Conservation (phyloP, 92 coral and sea anemone species). For the Zoanthus sansibaricus region DNA sequence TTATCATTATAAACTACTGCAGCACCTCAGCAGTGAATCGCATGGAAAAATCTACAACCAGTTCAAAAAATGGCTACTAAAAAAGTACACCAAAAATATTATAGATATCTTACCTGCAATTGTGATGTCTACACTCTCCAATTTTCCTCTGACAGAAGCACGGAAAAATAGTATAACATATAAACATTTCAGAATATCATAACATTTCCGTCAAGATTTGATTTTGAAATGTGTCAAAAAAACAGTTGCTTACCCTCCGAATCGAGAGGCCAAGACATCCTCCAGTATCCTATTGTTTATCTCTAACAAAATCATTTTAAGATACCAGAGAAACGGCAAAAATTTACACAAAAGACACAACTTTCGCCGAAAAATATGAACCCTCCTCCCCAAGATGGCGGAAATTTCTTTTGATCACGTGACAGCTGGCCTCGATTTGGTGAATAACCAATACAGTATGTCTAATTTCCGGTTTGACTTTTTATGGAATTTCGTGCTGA, state of each 20-base stretch:
- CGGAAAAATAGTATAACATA: neutral
- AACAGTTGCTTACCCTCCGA: constrained; percentile 77
- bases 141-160: constrained; percentile 82
- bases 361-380: constrained; percentile 48
- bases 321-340: constrained; percentile 21
- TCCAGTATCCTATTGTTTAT: constrained; percentile 90
- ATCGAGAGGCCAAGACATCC: constrained; percentile 81
- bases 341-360: constrained; percentile 10
- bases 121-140: constrained; percentile 94
- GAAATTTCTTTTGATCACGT: constrained; percentile 76
- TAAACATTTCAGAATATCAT: neutral
- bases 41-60: neutral
- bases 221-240: neutral
- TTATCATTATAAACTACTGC: neutral
- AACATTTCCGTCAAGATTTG: neutral
- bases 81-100: neutral
- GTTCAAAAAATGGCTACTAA: neutral
- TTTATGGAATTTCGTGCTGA: neutral
- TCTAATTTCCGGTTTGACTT: constrained; percentile 35
- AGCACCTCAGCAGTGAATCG: neutral
- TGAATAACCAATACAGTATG: neutral
- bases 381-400: constrained; percentile 77
- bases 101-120: constrained; percentile 84
- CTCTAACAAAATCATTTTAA: constrained; percentile 93
- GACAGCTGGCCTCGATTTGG: constrained; percentile 59